A percentile compares a stretch with the other conserved stretches of the same genome.
phyloP scores from a whole-genome alignment of 2,888 invertebrate genomes.

The Enoplolaimus lenunculus region DNA sequence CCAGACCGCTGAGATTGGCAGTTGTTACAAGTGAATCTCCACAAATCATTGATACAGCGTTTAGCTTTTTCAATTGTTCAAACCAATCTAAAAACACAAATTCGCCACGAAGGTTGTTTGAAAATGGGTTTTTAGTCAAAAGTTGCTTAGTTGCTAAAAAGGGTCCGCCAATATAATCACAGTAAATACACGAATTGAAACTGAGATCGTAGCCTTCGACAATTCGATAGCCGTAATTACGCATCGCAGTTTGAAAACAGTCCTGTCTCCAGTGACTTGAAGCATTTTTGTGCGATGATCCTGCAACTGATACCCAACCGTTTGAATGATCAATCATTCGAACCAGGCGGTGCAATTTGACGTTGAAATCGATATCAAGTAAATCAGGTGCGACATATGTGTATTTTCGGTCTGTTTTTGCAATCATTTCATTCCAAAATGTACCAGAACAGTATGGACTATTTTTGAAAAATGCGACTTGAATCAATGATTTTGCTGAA shows the following conservation, averaged over 20 bases:
- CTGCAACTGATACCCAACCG: neutral
- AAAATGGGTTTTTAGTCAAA: neutral
- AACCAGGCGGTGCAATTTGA: neutral
- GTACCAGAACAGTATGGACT: too few relatives aligned
- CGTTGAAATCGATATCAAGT: neutral
- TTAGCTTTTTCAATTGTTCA: neutral
- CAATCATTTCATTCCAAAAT: too few relatives aligned
- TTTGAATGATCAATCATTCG: neutral
- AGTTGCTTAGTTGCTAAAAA: neutral
- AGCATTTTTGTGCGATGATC: conserved; percentile 8
- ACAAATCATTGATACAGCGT: too few relatives aligned
- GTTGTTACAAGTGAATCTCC: too few relatives aligned
- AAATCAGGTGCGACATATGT: too few relatives aligned
- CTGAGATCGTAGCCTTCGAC: conserved; percentile 20
- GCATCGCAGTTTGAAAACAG: conserved; percentile 11
- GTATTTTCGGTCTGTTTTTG: too few relatives aligned
- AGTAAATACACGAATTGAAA: conserved; percentile 19
- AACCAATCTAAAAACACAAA: conserved; percentile 15
- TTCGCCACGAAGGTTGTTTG: neutral
- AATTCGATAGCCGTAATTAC: conserved; percentile 8
- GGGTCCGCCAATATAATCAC: conserved; percentile 14
- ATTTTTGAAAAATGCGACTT: too few relatives aligned
- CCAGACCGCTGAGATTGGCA: neutral
- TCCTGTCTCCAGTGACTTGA: conserved; percentile 8
- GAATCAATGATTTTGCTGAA: too few relatives aligned